Percentiles rank a stretch among this genome's conserved stretches.
phyloP scores from a whole-genome alignment of 2,113 vertebrate species.

The Turnix velox region DNA sequence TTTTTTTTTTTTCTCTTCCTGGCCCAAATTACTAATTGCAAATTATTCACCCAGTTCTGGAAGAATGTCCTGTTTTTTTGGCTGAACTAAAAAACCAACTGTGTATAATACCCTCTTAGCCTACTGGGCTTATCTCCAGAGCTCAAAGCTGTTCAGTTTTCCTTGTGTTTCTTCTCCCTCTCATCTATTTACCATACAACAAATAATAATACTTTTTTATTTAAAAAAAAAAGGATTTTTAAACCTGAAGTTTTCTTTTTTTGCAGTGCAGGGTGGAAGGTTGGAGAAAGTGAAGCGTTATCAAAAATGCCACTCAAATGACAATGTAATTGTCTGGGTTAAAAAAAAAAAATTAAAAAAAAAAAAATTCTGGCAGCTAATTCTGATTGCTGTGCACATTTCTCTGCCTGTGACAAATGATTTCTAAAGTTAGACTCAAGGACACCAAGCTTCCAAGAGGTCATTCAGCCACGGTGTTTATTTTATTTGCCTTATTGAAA shows the following conservation, averaged over 20 bases:
- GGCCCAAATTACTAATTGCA: conserved; percentile 7
- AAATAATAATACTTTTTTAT: neutral
- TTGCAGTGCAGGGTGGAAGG: neutral
- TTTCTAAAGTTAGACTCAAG: conserved; percentile 65
- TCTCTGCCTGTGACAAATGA: conserved; percentile 57
- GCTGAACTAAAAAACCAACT: conserved; percentile 36
- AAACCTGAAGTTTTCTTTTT: neutral
- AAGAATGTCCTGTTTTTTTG: neutral
- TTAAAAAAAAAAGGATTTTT: neutral
- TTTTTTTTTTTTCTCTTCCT: too few relatives aligned
- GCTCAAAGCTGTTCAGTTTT: neutral
- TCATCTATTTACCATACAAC: neutral
- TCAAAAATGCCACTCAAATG: conserved; percentile 40
- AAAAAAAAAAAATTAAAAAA: neutral
- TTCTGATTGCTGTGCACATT: conserved; percentile 65
- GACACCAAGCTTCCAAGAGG: conserved; percentile 49
- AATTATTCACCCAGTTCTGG: conserved; percentile 32
- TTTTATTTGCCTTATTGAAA: conserved; percentile 6
- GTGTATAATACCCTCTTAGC: conserved; percentile 22
- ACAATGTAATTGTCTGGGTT: conserved; percentile 37
- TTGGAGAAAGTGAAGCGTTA: neutral
- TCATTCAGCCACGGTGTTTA: conserved; percentile 3
- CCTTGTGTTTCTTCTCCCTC: neutral
- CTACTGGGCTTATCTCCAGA: conserved; percentile 60
- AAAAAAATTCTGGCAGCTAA: conserved; percentile 45